Conservation (phyloP, 1,140 invertebrate species). For the Drosophila bocqueti region DNA sequence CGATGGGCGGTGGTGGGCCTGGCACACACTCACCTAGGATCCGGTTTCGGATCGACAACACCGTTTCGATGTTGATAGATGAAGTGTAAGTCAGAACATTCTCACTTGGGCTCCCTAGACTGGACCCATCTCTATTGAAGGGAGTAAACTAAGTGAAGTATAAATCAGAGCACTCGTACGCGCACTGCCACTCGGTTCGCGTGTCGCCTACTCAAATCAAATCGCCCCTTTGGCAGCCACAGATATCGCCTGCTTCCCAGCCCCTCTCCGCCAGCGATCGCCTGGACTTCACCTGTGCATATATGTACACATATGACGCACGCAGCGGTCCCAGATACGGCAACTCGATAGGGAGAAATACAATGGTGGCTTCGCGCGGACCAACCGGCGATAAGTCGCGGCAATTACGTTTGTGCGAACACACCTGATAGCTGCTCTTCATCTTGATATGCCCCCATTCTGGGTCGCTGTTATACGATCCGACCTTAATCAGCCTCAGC, state of each 20-base stretch:
- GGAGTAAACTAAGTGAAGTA: constrained; percentile 44
- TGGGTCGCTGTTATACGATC: constrained; percentile 36
- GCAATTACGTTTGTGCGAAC: constrained; percentile 43
- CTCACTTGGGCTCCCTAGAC: background rate
- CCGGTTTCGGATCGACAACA: constrained; percentile 28
- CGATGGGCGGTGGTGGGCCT: background rate
- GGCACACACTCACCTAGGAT: constrained; percentile 30
- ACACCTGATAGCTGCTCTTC: constrained; percentile 25
- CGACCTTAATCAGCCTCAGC: constrained; percentile 7
- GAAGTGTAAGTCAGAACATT: constrained; percentile 53
- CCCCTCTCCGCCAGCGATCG: constrained; percentile 2
- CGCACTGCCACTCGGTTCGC: constrained; percentile 24
- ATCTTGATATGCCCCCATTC: constrained; percentile 38
- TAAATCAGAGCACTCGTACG: constrained; percentile 56
- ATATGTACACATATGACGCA: constrained; percentile 25
- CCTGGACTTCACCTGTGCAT: background rate
- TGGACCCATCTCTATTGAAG: constrained; percentile 1
- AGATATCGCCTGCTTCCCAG: constrained; percentile 16
- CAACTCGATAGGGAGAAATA: constrained; percentile 51
- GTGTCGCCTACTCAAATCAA: constrained; percentile 27
- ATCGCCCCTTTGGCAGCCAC: constrained; percentile 36
- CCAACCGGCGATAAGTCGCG: constrained; percentile 33
- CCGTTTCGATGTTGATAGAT: constrained; percentile 30
- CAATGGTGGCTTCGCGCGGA: constrained; percentile 24
- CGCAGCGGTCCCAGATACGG: constrained; percentile 33